phyloP scores from a whole-genome alignment of 1,140 invertebrate genomes.

The Melanaphis sacchari region DNA sequence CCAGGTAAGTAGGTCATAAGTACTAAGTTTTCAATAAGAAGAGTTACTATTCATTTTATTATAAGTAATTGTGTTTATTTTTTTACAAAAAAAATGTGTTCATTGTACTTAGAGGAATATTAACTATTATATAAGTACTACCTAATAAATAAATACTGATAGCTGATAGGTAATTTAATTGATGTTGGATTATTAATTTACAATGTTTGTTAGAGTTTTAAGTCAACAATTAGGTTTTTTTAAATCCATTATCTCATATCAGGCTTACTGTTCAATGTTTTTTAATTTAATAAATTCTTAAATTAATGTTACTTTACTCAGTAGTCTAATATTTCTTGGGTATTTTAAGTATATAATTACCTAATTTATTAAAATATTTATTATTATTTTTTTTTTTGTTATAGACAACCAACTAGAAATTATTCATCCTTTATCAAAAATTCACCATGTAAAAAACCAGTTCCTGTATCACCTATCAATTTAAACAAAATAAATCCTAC shows the following conservation, averaged over 20 bases:
- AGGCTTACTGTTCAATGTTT: neutral
- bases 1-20: neutral
- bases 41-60: no score
- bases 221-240: neutral
- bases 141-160: neutral
- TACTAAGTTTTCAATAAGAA: neutral
- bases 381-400: neutral
- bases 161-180: neutral
- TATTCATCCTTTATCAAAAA: neutral
- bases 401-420: constrained; percentile 8
- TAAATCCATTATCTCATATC: neutral
- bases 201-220: no score
- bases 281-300: neutral
- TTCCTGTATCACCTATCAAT: neutral
- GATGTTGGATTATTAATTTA: no score
- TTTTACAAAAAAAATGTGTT: neutral
- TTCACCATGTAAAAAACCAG: neutral
- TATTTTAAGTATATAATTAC: neutral
- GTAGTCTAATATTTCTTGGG: neutral
- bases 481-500: neutral
- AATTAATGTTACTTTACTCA: neutral
- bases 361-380: neutral
- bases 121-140: neutral
- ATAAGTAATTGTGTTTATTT: neutral
- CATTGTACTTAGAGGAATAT: neutral